Base-by-base conservation (phyloP, 1,140 invertebrate species). In the Drosophila jambulina region DNA sequence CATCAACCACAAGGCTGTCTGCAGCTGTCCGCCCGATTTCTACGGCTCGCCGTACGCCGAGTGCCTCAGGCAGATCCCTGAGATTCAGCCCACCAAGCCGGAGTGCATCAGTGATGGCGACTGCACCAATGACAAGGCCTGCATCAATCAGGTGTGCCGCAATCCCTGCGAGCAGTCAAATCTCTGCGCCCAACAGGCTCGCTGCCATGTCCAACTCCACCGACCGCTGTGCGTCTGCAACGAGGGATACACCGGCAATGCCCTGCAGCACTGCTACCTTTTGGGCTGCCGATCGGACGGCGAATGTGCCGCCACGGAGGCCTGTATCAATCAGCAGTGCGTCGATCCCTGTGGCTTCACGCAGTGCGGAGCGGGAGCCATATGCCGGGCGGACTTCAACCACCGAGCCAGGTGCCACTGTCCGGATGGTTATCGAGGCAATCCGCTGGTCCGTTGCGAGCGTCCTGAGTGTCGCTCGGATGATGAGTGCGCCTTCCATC, bases 301-400 rank as follows among this genome's bases (percentile, higher is more conserved):
- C 32, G 97, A 98, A 63, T 98, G 98, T 92, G 95, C 96, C 6
- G 93, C 96, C 27, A 95, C 95, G 40, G 95, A 98, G 93, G 96
- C 97, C 27, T 99, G 98, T 82, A 94, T 98, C 60, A 97, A 98
- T 72, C 94, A 95, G 43, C 95, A 97, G 83, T 99, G 98, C 91
- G 93, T 96, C 23, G 95, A 98, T 92, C 96, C 97, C 1, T 98
- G 97, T 80, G 91, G 94, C 4, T 95, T 96, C 65, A 96, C 96
- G 3, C 96, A 96, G 42, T 98, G 98, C 86, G 97, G 97, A n/a
- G 65, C 94, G 0, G 96, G 97, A 69, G 97, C 97, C 17, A 93
- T 96, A 27, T 98, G 97, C 76, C 94, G 95, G 48, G 94, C 96
- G 0, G 95, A 96, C 61, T 94, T 94, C 8, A 95, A 95, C 70